Conservation (phyloP, 2,797 vertebrate species). For the Microcaecilia unicolor region DNA sequence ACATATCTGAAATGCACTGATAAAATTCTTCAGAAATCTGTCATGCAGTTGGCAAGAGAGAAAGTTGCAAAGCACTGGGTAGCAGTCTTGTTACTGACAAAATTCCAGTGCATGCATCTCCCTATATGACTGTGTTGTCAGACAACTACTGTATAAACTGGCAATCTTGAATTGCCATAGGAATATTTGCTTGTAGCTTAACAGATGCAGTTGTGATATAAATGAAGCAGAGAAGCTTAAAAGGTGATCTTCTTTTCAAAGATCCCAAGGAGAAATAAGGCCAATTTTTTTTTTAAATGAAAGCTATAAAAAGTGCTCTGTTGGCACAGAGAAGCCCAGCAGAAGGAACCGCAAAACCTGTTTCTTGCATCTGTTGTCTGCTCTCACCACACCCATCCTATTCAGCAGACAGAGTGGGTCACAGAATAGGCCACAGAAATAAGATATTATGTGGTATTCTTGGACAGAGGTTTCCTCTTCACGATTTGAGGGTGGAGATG, state of each 20-base stretch:
- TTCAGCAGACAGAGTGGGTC: conserved; percentile 12
- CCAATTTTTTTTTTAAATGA: too few species aligned
- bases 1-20: conserved; percentile 8
- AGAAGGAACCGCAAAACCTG: not conserved
- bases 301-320: too few species aligned
- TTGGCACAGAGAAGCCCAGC: too few species aligned
- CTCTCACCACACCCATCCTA: not conserved
- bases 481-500: conserved; percentile 2
- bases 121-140: not conserved
- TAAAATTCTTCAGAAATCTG: conserved; percentile 15
- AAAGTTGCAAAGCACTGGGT: conserved; percentile 3
- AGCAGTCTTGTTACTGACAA: conserved; percentile 11
- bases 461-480: conserved; percentile 10
- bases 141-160: rapidly evolving
- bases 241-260: too few species aligned
- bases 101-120: too few species aligned
- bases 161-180: not conserved
- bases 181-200: not conserved
- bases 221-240: too few species aligned
- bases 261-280: too few species aligned
- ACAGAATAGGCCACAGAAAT: not conserved
- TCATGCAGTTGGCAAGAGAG: conserved; percentile 27
- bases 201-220: too few species aligned
- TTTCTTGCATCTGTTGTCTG: not conserved
- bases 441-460: not conserved